Evolutionary conservation across 2,797 vertebrate species (phyloP).

Genomic region (Crocidura indochinensis): DNA sequence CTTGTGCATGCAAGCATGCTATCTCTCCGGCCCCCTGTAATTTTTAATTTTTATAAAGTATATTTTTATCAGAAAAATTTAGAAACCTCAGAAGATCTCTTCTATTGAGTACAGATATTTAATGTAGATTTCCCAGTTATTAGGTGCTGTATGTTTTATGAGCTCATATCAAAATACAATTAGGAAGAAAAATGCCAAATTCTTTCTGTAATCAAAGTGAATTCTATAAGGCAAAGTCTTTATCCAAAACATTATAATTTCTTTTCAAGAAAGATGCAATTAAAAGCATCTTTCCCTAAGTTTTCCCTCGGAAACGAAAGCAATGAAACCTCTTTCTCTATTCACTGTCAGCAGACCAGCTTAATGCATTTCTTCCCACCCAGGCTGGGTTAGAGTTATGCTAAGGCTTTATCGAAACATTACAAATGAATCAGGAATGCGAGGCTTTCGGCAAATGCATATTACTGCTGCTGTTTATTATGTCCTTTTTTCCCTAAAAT

Average conservation of each 20-base stretch:
- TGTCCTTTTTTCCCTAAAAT: conserved; percentile 53
- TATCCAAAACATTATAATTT: conserved; percentile 8
- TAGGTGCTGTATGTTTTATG: not conserved
- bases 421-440: conserved; percentile 39
- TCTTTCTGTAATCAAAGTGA: conserved; percentile 27
- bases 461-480: conserved; percentile 57
- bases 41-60: conserved; percentile 51
- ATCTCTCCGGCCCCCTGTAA: not conserved
- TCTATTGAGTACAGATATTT: not conserved
- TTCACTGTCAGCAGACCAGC: not conserved
- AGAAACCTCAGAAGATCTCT: not conserved
- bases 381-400: conserved; percentile 15
- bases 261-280: conserved; percentile 31
- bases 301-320: conserved; percentile 19
- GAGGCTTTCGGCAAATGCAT: conserved; percentile 41
- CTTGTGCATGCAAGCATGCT: too few species aligned
- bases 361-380: not conserved
- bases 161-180: not conserved
- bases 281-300: not conserved
- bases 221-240: conserved; percentile 12
- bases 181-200: not conserved
- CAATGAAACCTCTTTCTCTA: not conserved
- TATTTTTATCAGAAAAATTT: conserved; percentile 52
- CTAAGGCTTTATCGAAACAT: conserved; percentile 59
- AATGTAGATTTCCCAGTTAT: not conserved